Evolutionary conservation across 37 sponge, comb jelly and placozoan species (phyloP).

Genomic region (Amphimedon queenslandica): DNA sequence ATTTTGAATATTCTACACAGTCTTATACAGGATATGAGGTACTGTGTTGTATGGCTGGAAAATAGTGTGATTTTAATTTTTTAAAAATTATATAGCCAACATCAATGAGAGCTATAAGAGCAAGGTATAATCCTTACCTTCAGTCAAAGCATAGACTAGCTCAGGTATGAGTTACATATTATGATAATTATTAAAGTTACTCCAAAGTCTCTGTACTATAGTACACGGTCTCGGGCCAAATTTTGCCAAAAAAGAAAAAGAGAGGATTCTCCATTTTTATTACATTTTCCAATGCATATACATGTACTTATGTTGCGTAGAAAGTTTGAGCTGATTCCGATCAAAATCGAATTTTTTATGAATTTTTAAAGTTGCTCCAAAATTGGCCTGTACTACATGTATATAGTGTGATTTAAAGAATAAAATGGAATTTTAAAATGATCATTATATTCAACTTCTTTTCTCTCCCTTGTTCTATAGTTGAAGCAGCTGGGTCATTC

Average conservation of each 20-base stretch:
- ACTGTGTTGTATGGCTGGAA: slow-evolving; percentile 47
- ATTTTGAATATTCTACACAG: slow-evolving; percentile 99
- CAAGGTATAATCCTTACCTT: slow-evolving; percentile 97
- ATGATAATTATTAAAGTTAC: no score
- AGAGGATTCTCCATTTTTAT: no score
- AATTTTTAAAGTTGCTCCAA: no score
- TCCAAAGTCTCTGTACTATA: slow-evolving; percentile 97
- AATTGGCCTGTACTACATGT: no score
- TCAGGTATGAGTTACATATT: slow-evolving; percentile 84
- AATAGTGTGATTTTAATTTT: slow-evolving; percentile 97
- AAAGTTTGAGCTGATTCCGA: no score
- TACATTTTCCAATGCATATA: no score
- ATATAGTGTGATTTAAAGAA: no score
- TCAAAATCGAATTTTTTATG: no score
- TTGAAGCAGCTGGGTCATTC: slow-evolving; percentile 96
- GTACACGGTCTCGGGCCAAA: slow-evolving; percentile 90
- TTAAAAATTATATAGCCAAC: slow-evolving; percentile 87
- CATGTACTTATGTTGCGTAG: no score
- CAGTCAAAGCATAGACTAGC: slow-evolving; percentile 95
- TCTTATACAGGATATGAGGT: slow-evolving; percentile 99
- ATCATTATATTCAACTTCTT: not conserved
- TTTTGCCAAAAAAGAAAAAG: not conserved
- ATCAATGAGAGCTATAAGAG: slow-evolving; percentile 98
- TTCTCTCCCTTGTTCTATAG: slow-evolving; percentile 13
- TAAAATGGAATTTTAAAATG: not conserved